Conservation (phyloP, 2,797 vertebrate genomes). For the Thaleichthys pacificus region DNA sequence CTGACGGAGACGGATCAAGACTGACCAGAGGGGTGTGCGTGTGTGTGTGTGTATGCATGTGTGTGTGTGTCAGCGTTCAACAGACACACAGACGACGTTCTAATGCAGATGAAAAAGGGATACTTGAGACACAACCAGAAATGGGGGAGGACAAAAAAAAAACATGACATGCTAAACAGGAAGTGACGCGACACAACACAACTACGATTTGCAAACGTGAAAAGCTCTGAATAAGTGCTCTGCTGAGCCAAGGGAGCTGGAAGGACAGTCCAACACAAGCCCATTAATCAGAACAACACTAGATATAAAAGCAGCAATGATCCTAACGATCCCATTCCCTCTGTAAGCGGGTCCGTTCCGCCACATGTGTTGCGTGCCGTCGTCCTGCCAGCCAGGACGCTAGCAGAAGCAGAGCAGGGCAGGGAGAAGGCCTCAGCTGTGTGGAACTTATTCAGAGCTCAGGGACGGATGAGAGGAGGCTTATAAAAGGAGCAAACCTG, state of each 20-base stretch:
- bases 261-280: too few relatives aligned
- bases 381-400: too few relatives aligned
- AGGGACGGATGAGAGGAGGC: conserved; percentile 92
- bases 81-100: conserved; percentile 55
- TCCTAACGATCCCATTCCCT: too few relatives aligned
- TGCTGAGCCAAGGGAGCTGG: background rate
- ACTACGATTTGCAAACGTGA: conserved; percentile 95
- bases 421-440: too few relatives aligned
- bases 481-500: conserved; percentile 99
- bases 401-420: too few relatives aligned
- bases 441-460: conserved; percentile 95
- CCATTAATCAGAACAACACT: too few relatives aligned
- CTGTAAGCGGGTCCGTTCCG: too few relatives aligned
- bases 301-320: too few relatives aligned
- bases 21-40: conserved; percentile 11
- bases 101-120: conserved; percentile 61
- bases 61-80: conserved; percentile 29
- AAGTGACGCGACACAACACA: conserved; percentile 93
- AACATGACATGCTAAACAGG: conserved; percentile 73
- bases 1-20: conserved; percentile 17
- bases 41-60: conserved; percentile 7
- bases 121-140: conserved; percentile 46
- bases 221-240: conserved; percentile 89
- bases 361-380: too few relatives aligned
- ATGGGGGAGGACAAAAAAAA: conserved; percentile 59